Base-by-base conservation (phyloP, 2,113 vertebrate genomes). In the Jaculus jaculus region DNA sequence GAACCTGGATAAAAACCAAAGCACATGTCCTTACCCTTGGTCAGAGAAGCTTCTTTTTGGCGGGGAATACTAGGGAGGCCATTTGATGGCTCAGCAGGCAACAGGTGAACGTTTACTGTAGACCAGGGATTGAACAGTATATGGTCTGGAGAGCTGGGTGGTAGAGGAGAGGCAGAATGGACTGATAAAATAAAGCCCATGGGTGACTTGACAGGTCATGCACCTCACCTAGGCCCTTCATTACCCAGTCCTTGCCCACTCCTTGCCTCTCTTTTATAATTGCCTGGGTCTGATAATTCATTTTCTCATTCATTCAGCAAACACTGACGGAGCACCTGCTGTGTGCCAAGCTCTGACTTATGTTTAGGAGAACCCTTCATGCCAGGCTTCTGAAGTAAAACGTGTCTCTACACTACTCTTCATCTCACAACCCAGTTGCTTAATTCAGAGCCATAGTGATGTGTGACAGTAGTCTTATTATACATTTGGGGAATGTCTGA, bases 251-350 rank as follows among this genome's bases (percentile, higher is more conserved):
- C 4, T 72, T 30, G 0, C 37, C 8, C 78, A 16, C 58, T 54
- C 77, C 74, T 61, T 58, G 42, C 47, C 42, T 85, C 7, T n/a
- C 37, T 8, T 60, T 28, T 86, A 26, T 16, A 80, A 24, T 32
- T 58, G 12, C 34, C n/a, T 58, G 34, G 28, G 61, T 74, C 71
- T 85, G 60, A 85, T 61, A 30, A 80, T 73, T 54, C 21, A 73
- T 84, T 94, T 58, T 73, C 28, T 80, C 66, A 79, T 81, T 80
- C 77, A 61, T 71, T 87, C 16, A 69, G 21, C 17, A 87, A 65
- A 88, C 30, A 87, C 18, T 83, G 63, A 75, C 47, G 39, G 68
- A 75, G 23, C n/a, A 61, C 37, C 20, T 66, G 51, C 63, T 51
- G 12, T 47, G 34, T 73, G 32, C 81, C 83, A 72, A 77, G n/a